Evolutionary conservation across 2,113 vertebrate genomes (phyloP), one percentile per base, ranked within the genome.

Genomic region (Embiotoca jacksoni): DNA sequence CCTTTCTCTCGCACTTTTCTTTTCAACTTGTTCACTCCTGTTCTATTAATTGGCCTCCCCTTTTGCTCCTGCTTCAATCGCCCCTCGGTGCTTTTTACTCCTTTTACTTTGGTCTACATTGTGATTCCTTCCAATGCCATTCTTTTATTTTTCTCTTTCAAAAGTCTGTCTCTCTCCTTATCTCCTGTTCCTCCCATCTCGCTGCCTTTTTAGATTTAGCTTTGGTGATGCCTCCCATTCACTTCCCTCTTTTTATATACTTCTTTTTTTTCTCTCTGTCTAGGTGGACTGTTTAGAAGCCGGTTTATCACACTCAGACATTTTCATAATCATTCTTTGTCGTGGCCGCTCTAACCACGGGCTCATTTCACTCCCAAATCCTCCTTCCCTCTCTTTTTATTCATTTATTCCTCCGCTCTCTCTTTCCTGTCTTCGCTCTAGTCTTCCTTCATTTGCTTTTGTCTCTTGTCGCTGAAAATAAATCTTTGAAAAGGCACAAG

Each of bases 301-400:
- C 63, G 66, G 52, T 85, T 89, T 41, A 75, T 82, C 55, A 75
- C 62, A 58, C 10, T 30, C 46, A 72, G 61, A 74, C 37, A 5
- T 81, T 72, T 82, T 56, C 58, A 78, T 69, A 63, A 78, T 80
- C 49, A 52, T 58, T 74, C 58, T 72, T 61, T 59, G 37, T 73
- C 74, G 41, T n/a, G 54, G 41, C 35, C 23, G 3, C 33, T 81
- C 67, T 36, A 37, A 2, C 77, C 76, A n/a, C 62, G 50, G 46
- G 41, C 57, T 81, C 23, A 66, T 83, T 84, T 75, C 56, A 59
- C 70, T 62, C 30, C 54, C 13, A 78, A 75, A 77, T 76, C 54
- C 76, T 47, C 60, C n/a, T 74, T 47, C 37, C 23, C 13, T 74
- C 6, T 32, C 67, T 63, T 53, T 23, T 32, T 33, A 57, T 31